phyloP scores from a whole-genome alignment of 2,888 invertebrate genomes.

The Ametastegia equiseti region DNA sequence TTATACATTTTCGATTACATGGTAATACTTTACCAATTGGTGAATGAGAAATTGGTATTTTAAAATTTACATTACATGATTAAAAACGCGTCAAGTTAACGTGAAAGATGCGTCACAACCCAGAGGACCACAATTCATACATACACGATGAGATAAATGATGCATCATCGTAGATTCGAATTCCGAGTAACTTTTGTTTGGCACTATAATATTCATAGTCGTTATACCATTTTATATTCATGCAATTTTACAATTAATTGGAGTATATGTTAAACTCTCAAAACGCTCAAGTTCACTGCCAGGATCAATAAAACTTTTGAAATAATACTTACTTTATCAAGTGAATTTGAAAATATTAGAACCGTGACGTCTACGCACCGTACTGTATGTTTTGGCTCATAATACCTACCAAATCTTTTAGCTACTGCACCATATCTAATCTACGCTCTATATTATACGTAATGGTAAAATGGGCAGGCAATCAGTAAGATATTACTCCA shows the following conservation, averaged over 20 bases:
- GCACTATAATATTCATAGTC: background rate
- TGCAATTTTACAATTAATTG: too few relatives aligned
- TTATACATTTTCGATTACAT: background rate
- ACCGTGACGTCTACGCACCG: too few relatives aligned
- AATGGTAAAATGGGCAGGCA: background rate
- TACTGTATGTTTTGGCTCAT: too few relatives aligned
- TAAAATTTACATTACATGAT: background rate
- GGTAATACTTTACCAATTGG: background rate
- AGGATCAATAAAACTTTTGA: too few relatives aligned
- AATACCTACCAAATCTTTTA: too few relatives aligned
- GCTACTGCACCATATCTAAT: background rate
- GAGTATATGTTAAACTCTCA: too few relatives aligned
- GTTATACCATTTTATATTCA: background rate
- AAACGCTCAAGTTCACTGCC: too few relatives aligned
- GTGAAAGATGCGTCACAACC: background rate
- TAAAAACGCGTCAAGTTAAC: background rate
- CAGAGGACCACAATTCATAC: background rate
- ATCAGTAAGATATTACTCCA: background rate
- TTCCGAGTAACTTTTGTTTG: background rate
- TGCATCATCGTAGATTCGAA: background rate
- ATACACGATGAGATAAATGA: background rate
- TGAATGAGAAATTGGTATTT: background rate
- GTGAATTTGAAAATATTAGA: too few relatives aligned
- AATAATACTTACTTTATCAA: too few relatives aligned
- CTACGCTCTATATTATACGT: background rate